Evolutionary conservation across 30 jellyfish, hydroid and myxozoan species (phyloP).

Genomic region (Nemopilema nomurai): DNA sequence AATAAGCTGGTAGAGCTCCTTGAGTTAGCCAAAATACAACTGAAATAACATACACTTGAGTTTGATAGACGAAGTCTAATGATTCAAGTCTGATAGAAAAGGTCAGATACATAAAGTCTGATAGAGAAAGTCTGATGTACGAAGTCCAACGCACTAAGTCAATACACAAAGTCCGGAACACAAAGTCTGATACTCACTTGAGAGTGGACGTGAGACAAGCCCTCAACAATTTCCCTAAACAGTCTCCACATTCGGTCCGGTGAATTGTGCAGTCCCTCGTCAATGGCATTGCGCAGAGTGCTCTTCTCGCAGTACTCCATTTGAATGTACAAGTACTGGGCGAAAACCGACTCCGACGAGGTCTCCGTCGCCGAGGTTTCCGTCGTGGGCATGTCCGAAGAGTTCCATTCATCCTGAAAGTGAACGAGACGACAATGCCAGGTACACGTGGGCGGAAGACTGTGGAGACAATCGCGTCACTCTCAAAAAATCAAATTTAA

Average conservation of each 20-base stretch:
- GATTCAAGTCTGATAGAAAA: no score
- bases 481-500: no score
- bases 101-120: no score
- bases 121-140: no score
- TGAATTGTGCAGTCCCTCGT: slow-evolving; percentile 76
- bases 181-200: slow-evolving; percentile 70
- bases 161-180: not conserved
- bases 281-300: slow-evolving; percentile 87
- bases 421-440: no score
- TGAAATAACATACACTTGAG: not conserved
- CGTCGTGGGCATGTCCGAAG: slow-evolving; percentile 20
- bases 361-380: slow-evolving; percentile 42
- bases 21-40: not conserved
- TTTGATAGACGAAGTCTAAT: no score
- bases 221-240: slow-evolving; percentile 92
- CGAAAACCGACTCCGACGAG: slow-evolving; percentile 5
- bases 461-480: no score
- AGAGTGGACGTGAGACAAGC: slow-evolving; percentile 90
- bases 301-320: slow-evolving; percentile 98
- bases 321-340: slow-evolving; percentile 87
- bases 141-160: not conserved
- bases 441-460: no score
- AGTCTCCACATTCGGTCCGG: slow-evolving; percentile 80
- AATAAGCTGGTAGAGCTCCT: not conserved
- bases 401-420: slow-evolving; percentile 67